Base-by-base conservation (phyloP, 2,113 vertebrate species). In the Ochotona princeps region DNA sequence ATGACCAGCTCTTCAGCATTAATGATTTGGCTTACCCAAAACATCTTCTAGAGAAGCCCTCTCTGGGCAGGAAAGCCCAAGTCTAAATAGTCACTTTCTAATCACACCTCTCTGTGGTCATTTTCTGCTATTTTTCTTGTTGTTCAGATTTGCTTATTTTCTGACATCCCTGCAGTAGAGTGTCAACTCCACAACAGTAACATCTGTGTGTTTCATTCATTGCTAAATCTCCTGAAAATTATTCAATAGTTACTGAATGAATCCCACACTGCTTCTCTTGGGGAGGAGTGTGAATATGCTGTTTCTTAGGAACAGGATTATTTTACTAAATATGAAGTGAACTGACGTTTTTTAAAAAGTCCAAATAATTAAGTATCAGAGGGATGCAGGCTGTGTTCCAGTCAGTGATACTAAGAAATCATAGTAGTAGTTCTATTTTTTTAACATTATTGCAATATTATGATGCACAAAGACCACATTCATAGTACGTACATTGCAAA, bases 321-420 rank as follows among this genome's bases (percentile, higher is more conserved):
- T 75, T 82, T 88, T 84, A 57, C 6, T 51, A 69, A 90, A 85
- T 69, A 66, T 49, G 11, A 57, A 72, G 12, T 47, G 14, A 15
- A 74, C 61, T 88, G 49, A 57, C 38, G 30, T 66, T 75, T 84
- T 49, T 51, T 35, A 20, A 57, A 57, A 57, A 15, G 95, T 91
- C 20, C 66, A 82, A 94, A n/a, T 75, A 85, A 91, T 54, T 88
- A 82, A 72, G 81, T 11, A 89, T 73, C 51, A 61, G 30, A n/a
- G 49, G 7, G 61, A 54, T 8, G 76, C 12, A 80, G 1, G n/a
- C 70, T 89, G 85, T 20, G 6, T 69, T 83, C 26, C 12, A 83
- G 32, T 86, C 26, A 80, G 54, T 44, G 60, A 0, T 17, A 63
- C 38, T 65, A 84, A 74, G 12, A 70, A 20, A 8, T 54, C 13